Base-by-base conservation (phyloP, 2,797 vertebrate species). In the Spheniscus humboldti region DNA sequence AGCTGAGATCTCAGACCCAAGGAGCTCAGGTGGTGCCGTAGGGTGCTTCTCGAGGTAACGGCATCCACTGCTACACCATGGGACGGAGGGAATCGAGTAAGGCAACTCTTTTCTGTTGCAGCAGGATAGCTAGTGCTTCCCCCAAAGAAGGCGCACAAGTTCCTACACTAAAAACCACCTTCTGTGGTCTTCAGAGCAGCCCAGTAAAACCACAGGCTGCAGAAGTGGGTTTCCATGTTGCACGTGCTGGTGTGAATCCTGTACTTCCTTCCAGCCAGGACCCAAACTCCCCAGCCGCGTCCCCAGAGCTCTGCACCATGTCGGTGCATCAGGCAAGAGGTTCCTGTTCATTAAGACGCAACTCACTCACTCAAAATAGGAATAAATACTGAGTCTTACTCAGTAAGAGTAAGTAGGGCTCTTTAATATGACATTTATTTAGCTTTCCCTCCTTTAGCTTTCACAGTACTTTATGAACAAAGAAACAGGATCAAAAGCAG, bases 41-140 rank as follows among this genome's bases (percentile, higher is more conserved):
- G 31, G 47, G 18, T 33, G 64, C 64, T 89, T 41, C n/a, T 45
- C 2, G 6, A 47, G 25, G 17, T 7, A 3, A 13, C 2, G 15
- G 16, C 52, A 27, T 28, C 41, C 60, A 11, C n/a, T 66, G 64
- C 31, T 25, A 12, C 22, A 10, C 28, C 4, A 1, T 1, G 30
- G 39, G 33, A 41, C 57, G 18, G n/a, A 86, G 24, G 35, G 30
- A 60, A 31, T 41, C 2, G 5, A 62, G 66, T 45, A 4, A 0
- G 0, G 33, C 14, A 75, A 3, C 33, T 68, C 30, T 37, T 22
- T 15, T n/a, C 8, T 8, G 18, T 71, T 2, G 0, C 28, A 33
- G 48, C 63, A 27, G 2, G 5, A 9, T 10, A 83, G 41, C 0
- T 5, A 68, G 31, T 18, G 35, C 68, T 66, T 57, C 24, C 59